A percentile compares a stretch with the other conserved stretches of the same genome.
These are phyloP conservation scores for Thaumatotibia leucotreta DNA, from an alignment of 1,140 invertebrate species.

Conservation along the genomic window DNA sequence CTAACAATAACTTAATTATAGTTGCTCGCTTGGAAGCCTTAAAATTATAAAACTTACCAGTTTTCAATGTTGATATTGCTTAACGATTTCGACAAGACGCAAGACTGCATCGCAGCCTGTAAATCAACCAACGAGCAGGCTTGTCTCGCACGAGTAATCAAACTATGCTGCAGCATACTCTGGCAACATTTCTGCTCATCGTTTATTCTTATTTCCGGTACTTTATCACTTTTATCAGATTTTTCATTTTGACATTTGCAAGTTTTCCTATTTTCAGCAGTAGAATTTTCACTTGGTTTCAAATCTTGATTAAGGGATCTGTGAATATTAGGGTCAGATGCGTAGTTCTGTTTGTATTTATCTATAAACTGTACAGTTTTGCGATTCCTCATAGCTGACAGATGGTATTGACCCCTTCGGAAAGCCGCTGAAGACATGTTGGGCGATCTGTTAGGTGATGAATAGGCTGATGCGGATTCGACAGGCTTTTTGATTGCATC, in stretches of 20 bases:
- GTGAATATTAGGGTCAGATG: constrained; percentile 58
- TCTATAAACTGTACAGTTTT: constrained; percentile 40
- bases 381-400: constrained; percentile 52
- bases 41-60: constrained; percentile 41
- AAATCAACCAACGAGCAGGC: constrained; percentile 57
- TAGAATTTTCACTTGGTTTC: constrained; percentile 20
- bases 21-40: too few relatives aligned
- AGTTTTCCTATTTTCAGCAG: constrained; percentile 26
- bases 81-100: constrained; percentile 41
- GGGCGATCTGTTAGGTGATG: constrained; percentile 48
- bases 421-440: constrained; percentile 44
- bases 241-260: constrained; percentile 24
- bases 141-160: constrained; percentile 45
- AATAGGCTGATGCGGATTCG: constrained; percentile 41
- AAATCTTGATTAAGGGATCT: constrained; percentile 18
- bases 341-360: constrained; percentile 36
- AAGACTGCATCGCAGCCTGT: constrained; percentile 30
- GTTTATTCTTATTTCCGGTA: constrained; percentile 40
- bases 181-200: constrained; percentile 31
- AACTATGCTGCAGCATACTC: constrained; percentile 43
- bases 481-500: constrained; percentile 30
- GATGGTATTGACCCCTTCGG: constrained; percentile 54
- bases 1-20: too few relatives aligned
- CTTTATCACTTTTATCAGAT: constrained; percentile 11
- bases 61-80: constrained; percentile 37